Conservation (phyloP, 2,113 vertebrate species). For the Speoplatyrhinus poulsoni region DNA sequence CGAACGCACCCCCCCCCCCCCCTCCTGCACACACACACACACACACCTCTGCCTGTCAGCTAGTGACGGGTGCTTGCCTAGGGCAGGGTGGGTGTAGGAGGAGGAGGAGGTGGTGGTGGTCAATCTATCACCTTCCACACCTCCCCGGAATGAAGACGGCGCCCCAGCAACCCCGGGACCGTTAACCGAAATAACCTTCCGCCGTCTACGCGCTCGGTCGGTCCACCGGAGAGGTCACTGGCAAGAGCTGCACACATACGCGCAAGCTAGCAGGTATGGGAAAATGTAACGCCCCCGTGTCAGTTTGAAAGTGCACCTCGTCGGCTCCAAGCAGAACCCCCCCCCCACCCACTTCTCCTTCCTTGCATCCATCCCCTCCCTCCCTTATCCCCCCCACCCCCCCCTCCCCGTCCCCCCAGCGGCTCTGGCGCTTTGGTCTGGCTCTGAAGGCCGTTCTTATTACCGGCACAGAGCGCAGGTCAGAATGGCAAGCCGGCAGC, state of each 20-base stretch:
- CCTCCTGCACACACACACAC: constrained; percentile 6
- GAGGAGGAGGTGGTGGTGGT: constrained; percentile 14
- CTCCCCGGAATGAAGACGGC: constrained; percentile 33
- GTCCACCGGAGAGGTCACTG: constrained; percentile 51
- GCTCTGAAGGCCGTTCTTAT: constrained; percentile 78
- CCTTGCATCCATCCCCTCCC: background rate
- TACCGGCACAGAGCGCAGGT: constrained; percentile 76
- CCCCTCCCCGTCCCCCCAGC: constrained; percentile 41
- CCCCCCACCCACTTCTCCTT: constrained; percentile 10
- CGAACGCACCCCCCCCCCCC: background rate
- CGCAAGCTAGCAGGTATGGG: constrained; percentile 51
- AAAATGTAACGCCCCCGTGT: constrained; percentile 72
- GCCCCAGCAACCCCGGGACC: constrained; percentile 36
- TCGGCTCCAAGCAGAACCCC: constrained; percentile 47
- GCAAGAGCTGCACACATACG: constrained; percentile 21
- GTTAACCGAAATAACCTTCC: constrained; percentile 63
- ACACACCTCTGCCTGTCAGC: constrained; percentile 48
- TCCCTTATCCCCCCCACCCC: constrained; percentile 11
- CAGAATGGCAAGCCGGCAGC: constrained; percentile 75
- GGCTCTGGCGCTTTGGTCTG: constrained; percentile 73
- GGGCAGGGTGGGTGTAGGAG: constrained; percentile 5
- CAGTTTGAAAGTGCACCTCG: constrained; percentile 72
- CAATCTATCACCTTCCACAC: constrained; percentile 68
- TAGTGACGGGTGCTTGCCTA: constrained; percentile 48
- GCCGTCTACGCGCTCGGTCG: constrained; percentile 33